A percentile compares a stretch with the other conserved stretches of the same genome.
Conservation (phyloP, 2,888 invertebrate genomes). For the Polietes domitor region DNA sequence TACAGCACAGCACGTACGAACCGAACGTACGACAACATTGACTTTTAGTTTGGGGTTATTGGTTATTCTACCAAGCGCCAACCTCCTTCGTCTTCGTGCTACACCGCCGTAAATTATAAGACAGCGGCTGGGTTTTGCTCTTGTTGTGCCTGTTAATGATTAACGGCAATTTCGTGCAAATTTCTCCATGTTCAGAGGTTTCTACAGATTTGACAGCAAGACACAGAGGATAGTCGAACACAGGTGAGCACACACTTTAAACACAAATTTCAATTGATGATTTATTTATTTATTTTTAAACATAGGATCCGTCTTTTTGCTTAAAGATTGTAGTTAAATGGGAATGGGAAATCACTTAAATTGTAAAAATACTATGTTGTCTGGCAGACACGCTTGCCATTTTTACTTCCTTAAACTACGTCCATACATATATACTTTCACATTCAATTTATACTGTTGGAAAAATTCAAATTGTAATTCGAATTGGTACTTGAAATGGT, state of each 20-base stretch:
- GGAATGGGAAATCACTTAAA: too few relatives aligned
- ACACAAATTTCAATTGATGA: background rate
- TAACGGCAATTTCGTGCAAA: conserved; percentile 53
- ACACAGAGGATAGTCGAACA: conserved; percentile 59
- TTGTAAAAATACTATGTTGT: too few relatives aligned
- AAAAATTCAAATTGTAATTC: too few relatives aligned
- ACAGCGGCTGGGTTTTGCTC: background rate
- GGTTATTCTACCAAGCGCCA: background rate
- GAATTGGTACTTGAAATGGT: too few relatives aligned
- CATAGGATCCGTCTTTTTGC: too few relatives aligned
- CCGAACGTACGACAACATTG: background rate
- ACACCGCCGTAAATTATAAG: background rate
- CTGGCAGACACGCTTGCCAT: too few relatives aligned
- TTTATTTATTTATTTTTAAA: background rate
- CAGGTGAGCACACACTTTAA: conserved; percentile 45
- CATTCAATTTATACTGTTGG: too few relatives aligned
- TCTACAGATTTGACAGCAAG: conserved; percentile 61
- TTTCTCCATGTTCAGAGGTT: conserved; percentile 61
- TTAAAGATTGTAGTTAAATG: too few relatives aligned
- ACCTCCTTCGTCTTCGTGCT: conserved; percentile 5
- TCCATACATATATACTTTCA: too few relatives aligned
- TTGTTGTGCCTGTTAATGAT: conserved; percentile 34
- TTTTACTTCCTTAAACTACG: too few relatives aligned
- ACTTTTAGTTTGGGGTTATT: background rate
- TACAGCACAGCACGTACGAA: too few relatives aligned